A percentile compares a stretch with the other conserved stretches of the same genome.
These are phyloP conservation scores for Diarsia dahlii DNA, from an alignment of 2,888 invertebrate species.

Conservation along the genomic window DNA sequence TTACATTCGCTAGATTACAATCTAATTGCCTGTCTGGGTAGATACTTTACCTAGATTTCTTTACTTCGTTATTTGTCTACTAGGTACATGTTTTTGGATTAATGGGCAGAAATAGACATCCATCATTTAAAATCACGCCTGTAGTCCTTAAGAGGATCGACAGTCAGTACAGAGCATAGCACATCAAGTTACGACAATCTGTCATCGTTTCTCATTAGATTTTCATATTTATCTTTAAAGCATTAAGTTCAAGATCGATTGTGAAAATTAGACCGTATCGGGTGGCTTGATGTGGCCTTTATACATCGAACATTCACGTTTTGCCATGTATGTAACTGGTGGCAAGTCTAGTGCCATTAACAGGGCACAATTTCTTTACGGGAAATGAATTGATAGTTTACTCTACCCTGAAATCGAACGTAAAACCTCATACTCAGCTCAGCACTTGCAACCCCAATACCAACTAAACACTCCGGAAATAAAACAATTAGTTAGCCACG, in stretches of 20 bases:
- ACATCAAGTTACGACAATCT: too few relatives aligned
- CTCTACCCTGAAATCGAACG: not conserved
- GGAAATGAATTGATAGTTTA: not conserved
- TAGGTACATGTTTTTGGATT: constrained; percentile 7
- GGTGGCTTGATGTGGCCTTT: too few relatives aligned
- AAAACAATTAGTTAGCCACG: constrained; percentile 6
- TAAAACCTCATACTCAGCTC: not conserved
- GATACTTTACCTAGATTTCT: constrained; percentile 4
- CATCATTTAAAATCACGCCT: not conserved
- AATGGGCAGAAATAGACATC: constrained; percentile 25
- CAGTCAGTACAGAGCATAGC: not conserved
- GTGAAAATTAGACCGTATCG: too few relatives aligned
- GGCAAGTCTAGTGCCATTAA: not conserved
- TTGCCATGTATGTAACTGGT: not conserved
- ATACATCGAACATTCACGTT: not conserved
- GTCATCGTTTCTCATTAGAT: too few relatives aligned
- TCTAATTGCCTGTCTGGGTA: constrained; percentile 24
- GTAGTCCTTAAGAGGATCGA: not conserved
- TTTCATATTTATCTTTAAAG: too few relatives aligned
- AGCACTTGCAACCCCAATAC: not conserved
- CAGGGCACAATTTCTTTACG: not conserved
- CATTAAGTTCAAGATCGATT: too few relatives aligned
- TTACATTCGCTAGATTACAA: constrained; percentile 25
- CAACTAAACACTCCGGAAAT: not conserved
- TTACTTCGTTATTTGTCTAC: not conserved